Evolutionary conservation across 2,797 vertebrate genomes (phyloP).

Genomic region (Mustela erminea): DNA sequence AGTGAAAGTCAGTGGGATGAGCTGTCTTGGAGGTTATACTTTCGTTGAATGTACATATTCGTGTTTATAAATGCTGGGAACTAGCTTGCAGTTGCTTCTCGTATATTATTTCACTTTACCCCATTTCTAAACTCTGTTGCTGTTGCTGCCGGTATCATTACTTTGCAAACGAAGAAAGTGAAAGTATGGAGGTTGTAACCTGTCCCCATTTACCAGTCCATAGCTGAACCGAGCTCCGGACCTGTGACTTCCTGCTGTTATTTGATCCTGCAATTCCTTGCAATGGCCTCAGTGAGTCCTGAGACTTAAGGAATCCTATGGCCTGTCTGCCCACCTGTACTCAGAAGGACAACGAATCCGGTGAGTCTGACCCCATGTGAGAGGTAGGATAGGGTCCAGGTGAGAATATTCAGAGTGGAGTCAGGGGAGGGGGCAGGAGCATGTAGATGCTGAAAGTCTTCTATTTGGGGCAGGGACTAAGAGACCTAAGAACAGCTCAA

Average conservation of each 20-base stretch:
- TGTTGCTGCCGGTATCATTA: not conserved
- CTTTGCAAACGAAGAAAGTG: not conserved
- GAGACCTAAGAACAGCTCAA: not conserved
- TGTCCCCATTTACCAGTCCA: fast-evolving
- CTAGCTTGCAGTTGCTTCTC: not conserved
- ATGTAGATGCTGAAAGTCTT: not conserved
- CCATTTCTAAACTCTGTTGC: not conserved
- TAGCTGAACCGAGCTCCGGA: not conserved
- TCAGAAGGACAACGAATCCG: not conserved
- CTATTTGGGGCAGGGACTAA: not conserved
- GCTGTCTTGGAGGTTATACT: not conserved
- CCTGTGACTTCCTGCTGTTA: not conserved
- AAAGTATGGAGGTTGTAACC: not conserved
- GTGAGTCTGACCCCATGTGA: not conserved
- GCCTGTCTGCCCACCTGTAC: not conserved
- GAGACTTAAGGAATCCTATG: fast-evolving
- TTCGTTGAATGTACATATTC: not conserved
- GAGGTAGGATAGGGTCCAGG: not conserved
- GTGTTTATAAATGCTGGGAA: not conserved
- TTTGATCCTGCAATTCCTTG: not conserved
- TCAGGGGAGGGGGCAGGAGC: not conserved
- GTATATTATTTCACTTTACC: too few relatives aligned
- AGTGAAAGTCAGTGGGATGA: not conserved
- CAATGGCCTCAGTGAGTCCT: not conserved
- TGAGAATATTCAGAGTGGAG: not conserved